Evolutionary conservation across 2,113 vertebrate genomes (phyloP).

Genomic region (Petromus typicus): DNA sequence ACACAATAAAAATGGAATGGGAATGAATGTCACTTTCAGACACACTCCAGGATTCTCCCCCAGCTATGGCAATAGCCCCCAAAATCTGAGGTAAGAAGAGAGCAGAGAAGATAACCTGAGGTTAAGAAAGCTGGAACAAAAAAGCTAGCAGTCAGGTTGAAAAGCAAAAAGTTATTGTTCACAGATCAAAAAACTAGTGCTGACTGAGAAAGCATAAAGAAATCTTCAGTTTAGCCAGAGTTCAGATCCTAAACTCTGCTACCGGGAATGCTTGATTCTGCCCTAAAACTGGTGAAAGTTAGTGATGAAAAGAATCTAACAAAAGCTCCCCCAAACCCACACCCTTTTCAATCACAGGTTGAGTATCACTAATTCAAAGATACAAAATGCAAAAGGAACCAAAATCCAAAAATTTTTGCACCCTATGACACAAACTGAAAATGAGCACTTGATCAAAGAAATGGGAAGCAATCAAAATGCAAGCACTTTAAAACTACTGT

Average conservation of each 20-base stretch:
- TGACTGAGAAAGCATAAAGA: neutral
- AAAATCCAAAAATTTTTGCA: neutral
- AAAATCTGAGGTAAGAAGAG: neutral
- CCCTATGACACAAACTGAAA: neutral
- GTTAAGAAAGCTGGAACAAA: neutral
- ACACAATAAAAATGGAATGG: neutral
- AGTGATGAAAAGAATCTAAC: neutral
- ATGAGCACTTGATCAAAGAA: neutral
- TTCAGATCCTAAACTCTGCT: neutral
- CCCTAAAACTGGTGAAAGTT: neutral
- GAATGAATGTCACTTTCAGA: neutral
- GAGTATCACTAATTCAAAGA: neutral
- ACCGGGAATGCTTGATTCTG: neutral
- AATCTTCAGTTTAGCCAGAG: neutral
- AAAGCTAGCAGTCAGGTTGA: conserved; percentile 1
- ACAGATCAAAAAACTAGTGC: neutral
- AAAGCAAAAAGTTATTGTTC: neutral
- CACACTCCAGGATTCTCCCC: no score
- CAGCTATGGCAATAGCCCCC: no score
- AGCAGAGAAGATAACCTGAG: neutral
- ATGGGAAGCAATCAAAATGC: neutral
- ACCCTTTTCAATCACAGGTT: neutral
- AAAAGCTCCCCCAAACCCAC: neutral
- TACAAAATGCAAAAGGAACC: neutral
- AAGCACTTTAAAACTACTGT: neutral